Conservation (phyloP, 2,888 invertebrate genomes). For the Allolobophora icterica region DNA sequence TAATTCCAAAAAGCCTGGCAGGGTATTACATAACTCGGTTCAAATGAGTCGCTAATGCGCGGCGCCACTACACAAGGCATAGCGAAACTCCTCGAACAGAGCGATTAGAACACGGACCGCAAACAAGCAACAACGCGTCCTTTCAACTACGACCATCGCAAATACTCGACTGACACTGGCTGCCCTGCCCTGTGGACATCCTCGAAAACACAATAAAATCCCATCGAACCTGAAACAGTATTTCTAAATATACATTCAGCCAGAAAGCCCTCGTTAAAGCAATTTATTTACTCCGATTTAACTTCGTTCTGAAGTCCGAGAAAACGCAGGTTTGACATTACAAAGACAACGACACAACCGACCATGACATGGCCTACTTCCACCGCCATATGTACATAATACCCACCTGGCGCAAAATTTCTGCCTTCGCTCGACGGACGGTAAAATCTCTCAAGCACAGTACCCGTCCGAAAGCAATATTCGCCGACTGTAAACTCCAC, state of each 20-base stretch:
- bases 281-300: neutral
- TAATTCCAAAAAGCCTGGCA: neutral
- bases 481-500: neutral
- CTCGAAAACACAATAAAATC: neutral
- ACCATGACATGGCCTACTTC: slow-evolving; percentile 12
- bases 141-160: neutral
- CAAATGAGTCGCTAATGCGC: neutral
- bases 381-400: neutral
- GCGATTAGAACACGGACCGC: neutral
- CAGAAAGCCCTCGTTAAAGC: neutral
- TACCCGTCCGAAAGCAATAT: neutral
- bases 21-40: neutral
- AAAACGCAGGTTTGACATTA: neutral
- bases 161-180: neutral
- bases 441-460: neutral
- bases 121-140: neutral
- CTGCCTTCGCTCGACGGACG: neutral
- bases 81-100: neutral
- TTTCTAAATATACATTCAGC: neutral
- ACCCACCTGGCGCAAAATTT: neutral
- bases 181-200: neutral
- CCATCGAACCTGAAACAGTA: neutral
- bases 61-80: too few species aligned
- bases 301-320: neutral
- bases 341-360: neutral